A percentile compares a stretch with the other conserved stretches of the same genome.
phyloP scores from a whole-genome alignment of 2,888 invertebrate genomes.

The Ecliptopera silaceata region DNA sequence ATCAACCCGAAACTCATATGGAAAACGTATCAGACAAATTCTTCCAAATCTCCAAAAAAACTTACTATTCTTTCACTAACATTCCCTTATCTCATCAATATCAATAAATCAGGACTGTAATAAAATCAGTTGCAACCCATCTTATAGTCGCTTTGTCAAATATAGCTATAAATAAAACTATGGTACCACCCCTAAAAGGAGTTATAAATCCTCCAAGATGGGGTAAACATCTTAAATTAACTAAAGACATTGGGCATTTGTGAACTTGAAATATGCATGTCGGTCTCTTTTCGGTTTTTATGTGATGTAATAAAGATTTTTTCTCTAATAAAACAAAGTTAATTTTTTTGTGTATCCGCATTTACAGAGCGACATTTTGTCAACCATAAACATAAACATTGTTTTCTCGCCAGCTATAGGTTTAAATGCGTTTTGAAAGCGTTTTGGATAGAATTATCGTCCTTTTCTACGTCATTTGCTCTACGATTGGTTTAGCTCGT shows the following conservation, averaged over 20 bases:
- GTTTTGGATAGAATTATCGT: too few relatives aligned
- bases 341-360: neutral
- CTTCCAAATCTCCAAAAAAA: too few relatives aligned
- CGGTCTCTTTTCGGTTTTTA: constrained; percentile 21
- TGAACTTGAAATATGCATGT: constrained; percentile 29
- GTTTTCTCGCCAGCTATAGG: too few relatives aligned
- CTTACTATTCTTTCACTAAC: constrained; percentile 3
- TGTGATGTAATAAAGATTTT: constrained; percentile 11
- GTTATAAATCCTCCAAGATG: constrained; percentile 55
- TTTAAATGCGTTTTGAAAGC: too few relatives aligned
- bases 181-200: constrained; percentile 55
- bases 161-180: constrained; percentile 68
- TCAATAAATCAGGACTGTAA: constrained; percentile 49
- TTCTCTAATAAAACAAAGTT: neutral
- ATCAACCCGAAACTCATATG: too few relatives aligned
- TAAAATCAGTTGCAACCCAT: constrained; percentile 47
- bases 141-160: constrained; percentile 71
- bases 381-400: neutral
- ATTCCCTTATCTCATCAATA: constrained; percentile 34
- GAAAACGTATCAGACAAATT: too few relatives aligned
- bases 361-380: neutral
- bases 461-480: neutral
- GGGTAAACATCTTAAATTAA: constrained; percentile 44
- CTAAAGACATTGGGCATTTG: constrained; percentile 33
- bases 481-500: too few relatives aligned